Percentiles rank a stretch among this genome's conserved stretches.
Conservation (phyloP, 2,113 vertebrate genomes). For the Panthera leo region DNA sequence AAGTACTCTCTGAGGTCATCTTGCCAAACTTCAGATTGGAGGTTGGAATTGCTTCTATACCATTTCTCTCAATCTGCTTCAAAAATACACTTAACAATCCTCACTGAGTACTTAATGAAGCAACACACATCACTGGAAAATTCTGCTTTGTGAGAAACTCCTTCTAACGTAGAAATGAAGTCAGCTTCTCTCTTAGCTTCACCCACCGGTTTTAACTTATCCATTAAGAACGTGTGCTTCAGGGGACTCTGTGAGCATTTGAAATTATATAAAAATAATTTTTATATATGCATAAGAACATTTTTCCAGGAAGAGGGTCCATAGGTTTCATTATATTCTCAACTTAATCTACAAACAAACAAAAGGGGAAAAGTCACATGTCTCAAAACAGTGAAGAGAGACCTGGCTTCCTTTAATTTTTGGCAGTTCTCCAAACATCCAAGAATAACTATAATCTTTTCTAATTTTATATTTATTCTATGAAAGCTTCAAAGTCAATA, state of each 20-base stretch:
- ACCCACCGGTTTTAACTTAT: neutral
- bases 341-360: neutral
- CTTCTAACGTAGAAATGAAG: neutral
- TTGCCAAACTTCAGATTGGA: neutral
- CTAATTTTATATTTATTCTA: neutral
- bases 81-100: neutral
- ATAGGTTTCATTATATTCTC: neutral
- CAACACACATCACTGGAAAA: neutral
- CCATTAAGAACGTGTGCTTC: neutral
- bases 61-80: neutral
- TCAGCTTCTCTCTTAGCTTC: neutral
- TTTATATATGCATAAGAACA: neutral
- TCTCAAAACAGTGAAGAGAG: neutral
- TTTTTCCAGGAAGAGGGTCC: neutral
- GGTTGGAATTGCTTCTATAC: neutral
- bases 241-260: neutral
- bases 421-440: neutral
- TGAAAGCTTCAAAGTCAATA: neutral
- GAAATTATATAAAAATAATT: neutral
- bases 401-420: constrained; percentile 25
- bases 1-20: neutral
- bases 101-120: neutral
- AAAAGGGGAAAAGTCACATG: neutral
- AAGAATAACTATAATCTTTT: neutral
- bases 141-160: neutral